Evolutionary conservation across 2,888 invertebrate genomes (phyloP).

Genomic region (Ophion ventricosus): DNA sequence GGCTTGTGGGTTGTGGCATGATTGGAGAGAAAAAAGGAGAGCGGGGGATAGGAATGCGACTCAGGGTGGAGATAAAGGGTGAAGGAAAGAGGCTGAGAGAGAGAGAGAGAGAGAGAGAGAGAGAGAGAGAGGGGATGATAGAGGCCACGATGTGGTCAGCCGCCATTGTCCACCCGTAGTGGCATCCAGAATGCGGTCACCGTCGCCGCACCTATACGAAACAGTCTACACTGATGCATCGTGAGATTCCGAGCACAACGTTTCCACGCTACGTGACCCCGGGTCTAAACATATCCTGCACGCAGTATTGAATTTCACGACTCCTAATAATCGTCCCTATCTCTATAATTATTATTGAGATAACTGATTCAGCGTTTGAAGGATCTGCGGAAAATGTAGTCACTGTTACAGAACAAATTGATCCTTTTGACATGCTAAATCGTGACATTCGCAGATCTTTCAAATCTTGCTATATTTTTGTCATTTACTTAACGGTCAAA

Average conservation of each 20-base stretch:
- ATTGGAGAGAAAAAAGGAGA: constrained; percentile 65
- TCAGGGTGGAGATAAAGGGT: constrained; percentile 10
- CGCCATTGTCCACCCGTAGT: constrained; percentile 59
- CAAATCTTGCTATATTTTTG: too few relatives aligned
- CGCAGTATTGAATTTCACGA: constrained; percentile 18
- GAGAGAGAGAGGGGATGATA: constrained; percentile 27
- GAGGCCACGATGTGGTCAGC: constrained; percentile 54
- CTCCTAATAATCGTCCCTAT: constrained; percentile 22
- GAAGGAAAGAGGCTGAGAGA: constrained; percentile 46
- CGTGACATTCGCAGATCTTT: background rate
- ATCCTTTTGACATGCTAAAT: background rate
- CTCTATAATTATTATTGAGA: constrained; percentile 2
- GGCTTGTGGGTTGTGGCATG: constrained; percentile 68
- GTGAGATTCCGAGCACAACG: constrained; percentile 20
- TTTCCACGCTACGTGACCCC: constrained; percentile 21
- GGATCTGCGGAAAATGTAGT: background rate
- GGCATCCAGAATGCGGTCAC: constrained; percentile 48
- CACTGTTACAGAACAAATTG: background rate
- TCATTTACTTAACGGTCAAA: too few relatives aligned
- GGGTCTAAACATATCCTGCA: constrained; percentile 7
- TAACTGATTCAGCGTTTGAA: background rate
- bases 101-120: constrained; percentile 20
- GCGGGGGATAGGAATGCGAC: too few relatives aligned
- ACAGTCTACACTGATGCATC: constrained; percentile 39
- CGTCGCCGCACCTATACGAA: constrained; percentile 42